Conservation (phyloP, 1,140 invertebrate species). For the Pygmarrhopalites habei region DNA sequence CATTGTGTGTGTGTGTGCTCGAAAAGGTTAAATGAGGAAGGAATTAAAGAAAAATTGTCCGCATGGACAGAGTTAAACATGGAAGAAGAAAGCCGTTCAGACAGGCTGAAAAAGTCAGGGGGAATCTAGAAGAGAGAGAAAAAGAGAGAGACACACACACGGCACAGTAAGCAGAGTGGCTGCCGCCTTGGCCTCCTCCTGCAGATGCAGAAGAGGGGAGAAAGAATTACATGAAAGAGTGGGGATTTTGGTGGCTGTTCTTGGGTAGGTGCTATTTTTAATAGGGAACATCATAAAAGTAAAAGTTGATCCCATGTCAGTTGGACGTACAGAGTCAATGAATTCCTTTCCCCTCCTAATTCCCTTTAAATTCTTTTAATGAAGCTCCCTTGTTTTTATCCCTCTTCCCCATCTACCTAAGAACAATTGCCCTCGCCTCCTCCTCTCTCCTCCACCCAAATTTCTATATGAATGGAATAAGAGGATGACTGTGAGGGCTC, state of each 20-base stretch:
- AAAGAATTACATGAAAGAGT: neutral
- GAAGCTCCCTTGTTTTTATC: conserved; percentile 36
- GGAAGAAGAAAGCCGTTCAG: neutral
- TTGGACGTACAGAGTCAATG: conserved; percentile 32
- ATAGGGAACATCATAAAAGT: conserved; percentile 40
- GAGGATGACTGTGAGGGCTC: too few species aligned
- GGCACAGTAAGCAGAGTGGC: too few species aligned
- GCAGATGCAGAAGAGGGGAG: conserved; percentile 17
- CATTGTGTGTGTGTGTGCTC: too few species aligned
- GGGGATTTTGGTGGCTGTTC: neutral
- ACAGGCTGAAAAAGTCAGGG: conserved; percentile 6
- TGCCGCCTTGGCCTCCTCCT: too few species aligned
- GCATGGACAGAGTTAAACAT: neutral
- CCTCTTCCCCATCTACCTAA: conserved; percentile 22
- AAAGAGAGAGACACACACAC: too few species aligned
- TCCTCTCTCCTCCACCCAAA: conserved; percentile 4
- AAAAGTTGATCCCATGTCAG: conserved; percentile 40
- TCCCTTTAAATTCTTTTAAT: conserved; percentile 41
- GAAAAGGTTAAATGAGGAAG: too few species aligned
- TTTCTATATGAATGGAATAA: too few species aligned
- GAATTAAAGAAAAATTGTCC: conserved; percentile 5
- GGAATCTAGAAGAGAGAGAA: conserved; percentile 8
- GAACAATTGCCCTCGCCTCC: conserved; percentile 16
- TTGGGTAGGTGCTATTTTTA: conserved; percentile 38
- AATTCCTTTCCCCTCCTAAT: conserved; percentile 38